Evolutionary conservation across 1,140 invertebrate species (phyloP).

Genomic region (Pectinophora gossypiella): DNA sequence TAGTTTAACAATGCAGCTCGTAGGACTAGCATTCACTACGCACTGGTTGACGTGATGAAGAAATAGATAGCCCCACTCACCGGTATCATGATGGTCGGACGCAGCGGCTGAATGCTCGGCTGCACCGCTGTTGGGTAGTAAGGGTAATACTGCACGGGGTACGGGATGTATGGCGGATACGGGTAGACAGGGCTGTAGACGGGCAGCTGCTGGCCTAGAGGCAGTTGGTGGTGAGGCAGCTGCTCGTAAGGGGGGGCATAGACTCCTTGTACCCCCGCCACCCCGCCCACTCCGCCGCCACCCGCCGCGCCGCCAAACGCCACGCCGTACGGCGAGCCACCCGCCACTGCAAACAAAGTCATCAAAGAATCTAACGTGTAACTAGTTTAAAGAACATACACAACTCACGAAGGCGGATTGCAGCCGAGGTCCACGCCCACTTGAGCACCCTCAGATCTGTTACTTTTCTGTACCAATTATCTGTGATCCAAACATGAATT

Average conservation of each 20-base stretch:
- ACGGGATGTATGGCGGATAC: slow-evolving; percentile 84
- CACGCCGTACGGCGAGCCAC: slow-evolving; percentile 79
- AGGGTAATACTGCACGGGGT: slow-evolving; percentile 83
- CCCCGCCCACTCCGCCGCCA: slow-evolving; percentile 70
- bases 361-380: too few species aligned
- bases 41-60: background rate
- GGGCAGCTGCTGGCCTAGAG: slow-evolving; percentile 67
- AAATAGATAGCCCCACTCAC: slow-evolving; percentile 78
- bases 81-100: slow-evolving; percentile 86
- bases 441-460: too few species aligned
- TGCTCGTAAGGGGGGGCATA: slow-evolving; percentile 80
- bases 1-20: background rate
- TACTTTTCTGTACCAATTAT: too few species aligned
- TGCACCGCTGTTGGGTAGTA: slow-evolving; percentile 81
- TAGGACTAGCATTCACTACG: background rate
- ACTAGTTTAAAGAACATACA: too few species aligned
- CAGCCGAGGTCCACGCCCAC: too few species aligned
- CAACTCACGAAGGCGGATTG: too few species aligned
- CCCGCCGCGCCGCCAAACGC: slow-evolving; percentile 76
- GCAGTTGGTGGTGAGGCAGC: slow-evolving; percentile 77
- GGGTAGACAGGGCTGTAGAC: slow-evolving; percentile 69
- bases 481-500: too few species aligned
- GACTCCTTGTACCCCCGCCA: slow-evolving; percentile 75
- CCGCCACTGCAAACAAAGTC: slow-evolving; percentile 45
- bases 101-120: slow-evolving; percentile 82